Evolutionary conservation across 2,113 vertebrate species (phyloP).

Genomic region (Coptodon bakossiorum): DNA sequence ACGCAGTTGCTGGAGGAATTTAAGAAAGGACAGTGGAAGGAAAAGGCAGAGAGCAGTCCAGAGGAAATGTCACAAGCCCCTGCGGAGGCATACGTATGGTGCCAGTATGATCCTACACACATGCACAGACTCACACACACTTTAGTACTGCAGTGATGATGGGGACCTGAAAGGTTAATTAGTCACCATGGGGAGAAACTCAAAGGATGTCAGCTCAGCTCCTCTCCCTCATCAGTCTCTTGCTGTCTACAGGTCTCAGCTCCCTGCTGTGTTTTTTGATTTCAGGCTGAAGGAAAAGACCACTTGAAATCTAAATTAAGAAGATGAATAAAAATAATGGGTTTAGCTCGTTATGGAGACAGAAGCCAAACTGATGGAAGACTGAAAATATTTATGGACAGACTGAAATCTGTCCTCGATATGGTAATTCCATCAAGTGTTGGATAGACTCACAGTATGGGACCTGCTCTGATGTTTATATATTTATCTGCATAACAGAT

Average conservation of each 20-base stretch:
- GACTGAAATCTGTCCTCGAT: background rate
- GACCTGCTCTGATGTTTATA: background rate
- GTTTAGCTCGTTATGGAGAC: background rate
- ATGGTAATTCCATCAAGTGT: background rate
- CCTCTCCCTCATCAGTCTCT: conserved; percentile 7
- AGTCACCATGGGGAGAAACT: conserved; percentile 33
- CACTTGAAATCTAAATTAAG: conserved; percentile 51
- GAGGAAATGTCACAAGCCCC: conserved; percentile 31
- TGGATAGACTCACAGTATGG: background rate
- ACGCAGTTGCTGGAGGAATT: background rate
- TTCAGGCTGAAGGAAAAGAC: conserved; percentile 16
- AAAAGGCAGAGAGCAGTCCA: background rate
- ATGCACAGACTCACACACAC: background rate
- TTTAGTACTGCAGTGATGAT: background rate
- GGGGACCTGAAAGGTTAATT: conserved; percentile 63
- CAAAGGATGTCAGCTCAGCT: conserved; percentile 23
- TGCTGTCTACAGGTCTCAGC: background rate
- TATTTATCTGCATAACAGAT: background rate
- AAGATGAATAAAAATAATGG: background rate
- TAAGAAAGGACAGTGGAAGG: background rate
- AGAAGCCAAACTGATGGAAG: background rate
- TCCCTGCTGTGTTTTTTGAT: conserved; percentile 22
- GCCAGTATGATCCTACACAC: background rate
- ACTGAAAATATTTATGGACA: background rate
- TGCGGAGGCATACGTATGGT: background rate